These are phyloP conservation scores for Rhinoptilus africanus DNA, from an alignment of 2,113 vertebrate species.

Conservation along the genomic window DNA sequence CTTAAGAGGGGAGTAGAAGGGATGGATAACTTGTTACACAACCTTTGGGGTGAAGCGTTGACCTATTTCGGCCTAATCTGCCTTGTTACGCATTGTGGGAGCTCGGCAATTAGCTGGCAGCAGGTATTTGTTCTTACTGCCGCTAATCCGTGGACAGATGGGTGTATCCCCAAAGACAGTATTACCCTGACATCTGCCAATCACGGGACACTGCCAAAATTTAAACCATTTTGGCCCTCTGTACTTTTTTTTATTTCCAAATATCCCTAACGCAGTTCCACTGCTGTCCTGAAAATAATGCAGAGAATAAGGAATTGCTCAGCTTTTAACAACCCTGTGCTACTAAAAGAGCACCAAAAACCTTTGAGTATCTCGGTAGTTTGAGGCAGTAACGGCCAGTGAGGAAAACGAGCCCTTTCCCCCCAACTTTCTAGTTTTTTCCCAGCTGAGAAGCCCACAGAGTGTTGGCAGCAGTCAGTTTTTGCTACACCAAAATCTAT, in stretches of 20 bases:
- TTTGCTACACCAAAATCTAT: background rate
- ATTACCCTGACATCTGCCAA: background rate
- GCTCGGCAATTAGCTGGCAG: background rate
- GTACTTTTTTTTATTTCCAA: background rate
- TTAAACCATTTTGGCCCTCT: background rate
- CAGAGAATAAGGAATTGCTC: background rate
- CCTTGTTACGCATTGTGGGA: background rate
- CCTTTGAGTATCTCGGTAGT: background rate
- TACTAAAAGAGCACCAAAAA: background rate
- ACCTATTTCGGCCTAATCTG: constrained; percentile 9
- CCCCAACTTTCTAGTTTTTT: background rate
- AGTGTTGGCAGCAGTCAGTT: background rate
- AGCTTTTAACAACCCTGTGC: background rate
- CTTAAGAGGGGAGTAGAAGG: background rate
- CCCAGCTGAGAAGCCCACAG: background rate
- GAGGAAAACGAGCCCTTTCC: background rate
- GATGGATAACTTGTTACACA: constrained; percentile 36
- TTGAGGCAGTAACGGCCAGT: background rate
- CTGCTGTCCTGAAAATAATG: background rate
- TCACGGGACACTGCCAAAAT: background rate
- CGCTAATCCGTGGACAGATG: background rate
- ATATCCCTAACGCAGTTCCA: background rate
- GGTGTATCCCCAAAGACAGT: background rate
- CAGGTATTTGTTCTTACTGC: background rate
- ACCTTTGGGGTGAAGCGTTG: background rate